Percentiles rank a stretch among this genome's conserved stretches.
phyloP scores from a whole-genome alignment of 2,888 invertebrate genomes.

The Cryptosula pallasiana region DNA sequence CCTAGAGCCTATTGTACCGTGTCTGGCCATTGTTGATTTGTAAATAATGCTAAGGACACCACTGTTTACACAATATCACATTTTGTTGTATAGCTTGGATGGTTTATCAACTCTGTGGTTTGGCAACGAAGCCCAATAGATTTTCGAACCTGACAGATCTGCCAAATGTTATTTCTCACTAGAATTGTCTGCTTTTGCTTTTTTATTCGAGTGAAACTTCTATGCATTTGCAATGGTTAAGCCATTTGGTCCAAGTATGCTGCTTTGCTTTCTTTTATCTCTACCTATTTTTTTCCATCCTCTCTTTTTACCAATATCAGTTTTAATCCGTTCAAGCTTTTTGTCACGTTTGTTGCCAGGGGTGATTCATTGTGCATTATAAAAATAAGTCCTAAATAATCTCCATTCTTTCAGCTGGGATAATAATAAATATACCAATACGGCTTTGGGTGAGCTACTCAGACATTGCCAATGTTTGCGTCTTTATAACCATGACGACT shows the following conservation, averaged over 20 bases:
- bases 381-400: not conserved
- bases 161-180: not conserved
- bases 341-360: not conserved
- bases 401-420: not conserved
- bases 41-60: not conserved
- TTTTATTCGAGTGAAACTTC: no score
- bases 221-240: no score
- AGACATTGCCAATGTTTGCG: conserved; percentile 19
- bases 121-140: not conserved
- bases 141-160: not conserved
- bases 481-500: conserved; percentile 5
- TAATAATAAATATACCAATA: not conserved
- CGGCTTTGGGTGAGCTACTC: no score
- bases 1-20: not conserved
- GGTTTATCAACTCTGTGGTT: conserved; percentile 6
- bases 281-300: not conserved
- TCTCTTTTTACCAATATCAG: no score
- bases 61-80: conserved; percentile 3
- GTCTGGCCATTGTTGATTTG: not conserved
- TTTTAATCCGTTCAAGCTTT: not conserved
- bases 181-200: no score
- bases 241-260: not conserved
- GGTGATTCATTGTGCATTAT: not conserved
- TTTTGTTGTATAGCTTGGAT: conserved; percentile 15
- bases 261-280: not conserved